Conservation (phyloP, 1,140 invertebrate genomes). For the Ceratina australensis region DNA sequence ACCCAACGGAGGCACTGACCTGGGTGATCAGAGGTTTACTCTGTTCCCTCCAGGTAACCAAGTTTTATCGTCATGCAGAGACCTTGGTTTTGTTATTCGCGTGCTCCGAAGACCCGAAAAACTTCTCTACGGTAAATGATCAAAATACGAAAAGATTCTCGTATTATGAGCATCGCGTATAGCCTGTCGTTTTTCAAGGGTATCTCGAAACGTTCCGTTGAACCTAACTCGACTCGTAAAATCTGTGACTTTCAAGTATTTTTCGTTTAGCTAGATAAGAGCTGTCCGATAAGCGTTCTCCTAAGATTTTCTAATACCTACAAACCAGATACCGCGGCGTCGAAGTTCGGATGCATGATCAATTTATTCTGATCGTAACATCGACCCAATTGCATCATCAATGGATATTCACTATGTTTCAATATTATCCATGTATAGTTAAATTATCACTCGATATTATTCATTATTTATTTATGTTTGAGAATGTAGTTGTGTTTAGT, state of each 20-base stretch:
- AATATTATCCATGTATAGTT: too few relatives aligned
- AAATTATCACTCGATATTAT: too few relatives aligned
- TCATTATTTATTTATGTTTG: too few relatives aligned
- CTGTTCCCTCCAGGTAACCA: background rate
- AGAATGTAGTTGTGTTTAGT: too few relatives aligned
- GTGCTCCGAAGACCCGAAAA: too few relatives aligned
- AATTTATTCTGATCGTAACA: background rate
- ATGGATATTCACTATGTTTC: too few relatives aligned
- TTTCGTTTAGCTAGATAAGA: constrained; percentile 14
- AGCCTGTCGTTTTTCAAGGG: background rate
- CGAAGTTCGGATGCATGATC: background rate
- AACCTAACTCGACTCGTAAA: background rate
- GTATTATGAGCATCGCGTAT: too few relatives aligned
- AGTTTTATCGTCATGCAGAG: background rate
- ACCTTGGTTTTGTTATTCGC: too few relatives aligned
- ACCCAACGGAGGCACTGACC: fast-evolving
- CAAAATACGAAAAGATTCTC: too few relatives aligned
- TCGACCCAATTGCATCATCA: background rate
- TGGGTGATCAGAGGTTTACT: too few relatives aligned
- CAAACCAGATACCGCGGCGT: too few relatives aligned
- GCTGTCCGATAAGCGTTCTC: constrained; percentile 10
- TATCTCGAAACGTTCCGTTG: background rate
- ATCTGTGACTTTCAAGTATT: constrained; percentile 22
- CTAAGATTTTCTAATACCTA: background rate
- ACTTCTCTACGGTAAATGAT: too few relatives aligned